These are phyloP conservation scores for Baronia brevicornis DNA, from an alignment of 2,888 invertebrate species.

Conservation along the genomic window DNA sequence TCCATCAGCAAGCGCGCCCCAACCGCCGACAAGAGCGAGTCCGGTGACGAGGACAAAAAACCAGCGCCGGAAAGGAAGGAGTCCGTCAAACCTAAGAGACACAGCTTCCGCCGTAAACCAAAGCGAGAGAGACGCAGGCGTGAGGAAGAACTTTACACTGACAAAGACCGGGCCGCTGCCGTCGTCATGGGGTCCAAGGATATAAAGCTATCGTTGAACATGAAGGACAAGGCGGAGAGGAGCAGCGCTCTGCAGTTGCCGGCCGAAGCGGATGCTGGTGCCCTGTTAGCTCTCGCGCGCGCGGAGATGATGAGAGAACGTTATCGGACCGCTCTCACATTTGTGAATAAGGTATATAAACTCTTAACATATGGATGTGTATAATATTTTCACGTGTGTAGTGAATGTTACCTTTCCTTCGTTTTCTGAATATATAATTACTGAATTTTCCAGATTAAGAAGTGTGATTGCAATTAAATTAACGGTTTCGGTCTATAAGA, in stretches of 20 bases:
- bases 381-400: no score
- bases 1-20: conserved; percentile 63
- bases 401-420: no score
- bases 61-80: conserved; percentile 48
- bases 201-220: conserved; percentile 88
- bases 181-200: conserved; percentile 91
- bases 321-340: conserved; percentile 81
- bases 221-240: conserved; percentile 86
- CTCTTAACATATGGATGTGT: no score
- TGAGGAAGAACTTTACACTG: conserved; percentile 88
- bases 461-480: no score
- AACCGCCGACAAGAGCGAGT: conserved; percentile 43
- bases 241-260: conserved; percentile 83
- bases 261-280: conserved; percentile 85
- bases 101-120: conserved; percentile 44
- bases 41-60: conserved; percentile 42
- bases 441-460: no score
- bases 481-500: no score
- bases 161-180: conserved; percentile 93
- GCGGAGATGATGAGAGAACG: conserved; percentile 86
- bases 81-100: conserved; percentile 49
- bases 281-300: conserved; percentile 83
- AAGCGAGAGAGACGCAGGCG: conserved; percentile 55
- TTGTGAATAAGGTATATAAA: conserved; percentile 86
- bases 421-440: no score